Conservation (phyloP, 2,888 invertebrate species). For the Morpho achilles region DNA sequence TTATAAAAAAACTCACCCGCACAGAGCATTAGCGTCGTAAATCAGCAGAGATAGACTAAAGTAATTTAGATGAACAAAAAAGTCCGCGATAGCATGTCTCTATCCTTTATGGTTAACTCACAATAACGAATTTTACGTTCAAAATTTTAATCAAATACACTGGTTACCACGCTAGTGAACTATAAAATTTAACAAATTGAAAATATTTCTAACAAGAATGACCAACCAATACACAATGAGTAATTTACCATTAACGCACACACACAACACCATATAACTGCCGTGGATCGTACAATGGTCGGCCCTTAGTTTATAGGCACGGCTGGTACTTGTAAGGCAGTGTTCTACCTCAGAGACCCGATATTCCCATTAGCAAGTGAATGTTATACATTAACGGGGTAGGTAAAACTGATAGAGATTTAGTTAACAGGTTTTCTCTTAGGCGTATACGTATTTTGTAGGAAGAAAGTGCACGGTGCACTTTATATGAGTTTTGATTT, state of each 20-base stretch:
- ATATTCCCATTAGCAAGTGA: constrained; percentile 15
- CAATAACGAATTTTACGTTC: no score
- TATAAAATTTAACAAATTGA: no score
- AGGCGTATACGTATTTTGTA: neutral
- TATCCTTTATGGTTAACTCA: no score
- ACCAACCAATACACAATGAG: constrained; percentile 1
- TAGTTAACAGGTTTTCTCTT: constrained; percentile 11
- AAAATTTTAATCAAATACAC: no score
- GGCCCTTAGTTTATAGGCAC: constrained; percentile 8
- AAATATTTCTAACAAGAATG: constrained; percentile 3
- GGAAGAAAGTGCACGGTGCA: no score
- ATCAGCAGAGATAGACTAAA: no score
- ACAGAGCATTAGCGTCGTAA: no score
- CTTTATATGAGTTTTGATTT: no score
- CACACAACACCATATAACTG: constrained; percentile 1
- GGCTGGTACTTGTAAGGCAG: constrained; percentile 13
- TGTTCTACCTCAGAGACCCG: constrained; percentile 15
- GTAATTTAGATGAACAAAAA: no score
- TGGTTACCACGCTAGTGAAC: no score
- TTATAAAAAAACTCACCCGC: no score
- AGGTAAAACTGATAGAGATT: constrained; percentile 13
- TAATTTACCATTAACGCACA: constrained; percentile 9
- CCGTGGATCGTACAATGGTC: neutral
- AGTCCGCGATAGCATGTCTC: no score
- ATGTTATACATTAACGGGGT: constrained; percentile 15